A percentile compares a stretch with the other conserved stretches of the same genome.
phyloP scores from a whole-genome alignment of 2,797 vertebrate genomes.

The Buphagus erythrorhynchus region DNA sequence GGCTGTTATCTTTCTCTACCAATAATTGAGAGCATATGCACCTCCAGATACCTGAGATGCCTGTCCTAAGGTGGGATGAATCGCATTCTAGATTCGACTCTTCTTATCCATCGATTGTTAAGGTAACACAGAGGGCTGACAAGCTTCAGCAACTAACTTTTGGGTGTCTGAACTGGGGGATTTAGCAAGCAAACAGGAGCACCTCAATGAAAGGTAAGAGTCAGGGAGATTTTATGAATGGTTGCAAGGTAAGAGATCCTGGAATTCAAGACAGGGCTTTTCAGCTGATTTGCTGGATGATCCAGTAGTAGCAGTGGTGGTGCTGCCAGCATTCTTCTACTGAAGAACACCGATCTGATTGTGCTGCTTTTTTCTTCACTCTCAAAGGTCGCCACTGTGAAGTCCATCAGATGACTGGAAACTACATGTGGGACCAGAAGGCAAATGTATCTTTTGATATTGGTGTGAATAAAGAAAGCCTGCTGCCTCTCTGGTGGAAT shows the following conservation, averaged over 20 bases:
- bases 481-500: constrained; percentile 91
- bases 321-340: background rate
- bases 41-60: background rate
- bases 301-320: background rate
- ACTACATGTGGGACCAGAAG: constrained; percentile 93
- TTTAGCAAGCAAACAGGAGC: background rate
- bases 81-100: background rate
- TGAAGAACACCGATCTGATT: background rate
- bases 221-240: fast-evolving
- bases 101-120: background rate
- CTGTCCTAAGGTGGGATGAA: background rate
- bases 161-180: background rate
- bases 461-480: constrained; percentile 88
- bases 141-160: background rate
- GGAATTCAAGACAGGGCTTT: background rate
- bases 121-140: background rate
- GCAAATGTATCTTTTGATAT: constrained; percentile 88
- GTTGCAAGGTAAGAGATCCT: background rate
- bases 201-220: background rate
- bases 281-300: background rate
- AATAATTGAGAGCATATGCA: fast-evolving
- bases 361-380: background rate
- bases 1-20: background rate
- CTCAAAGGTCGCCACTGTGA: constrained; percentile 88
- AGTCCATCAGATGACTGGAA: constrained; percentile 92